Evolutionary conservation across 2,113 vertebrate genomes (phyloP), one percentile per base, ranked within the genome.

Genomic region (Pleuronectes platessa): DNA sequence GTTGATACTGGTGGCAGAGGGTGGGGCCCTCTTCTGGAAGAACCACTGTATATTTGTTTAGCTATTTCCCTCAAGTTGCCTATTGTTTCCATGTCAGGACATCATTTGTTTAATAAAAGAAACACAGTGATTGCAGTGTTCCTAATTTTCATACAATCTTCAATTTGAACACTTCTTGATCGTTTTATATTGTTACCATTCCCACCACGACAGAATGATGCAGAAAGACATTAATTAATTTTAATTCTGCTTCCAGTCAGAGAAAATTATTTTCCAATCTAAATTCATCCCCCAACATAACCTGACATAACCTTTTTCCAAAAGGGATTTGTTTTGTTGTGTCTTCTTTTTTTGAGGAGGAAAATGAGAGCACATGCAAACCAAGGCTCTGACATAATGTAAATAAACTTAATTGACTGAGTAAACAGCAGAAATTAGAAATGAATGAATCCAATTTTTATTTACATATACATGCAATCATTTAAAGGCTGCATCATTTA

Each of bases 261-360:
- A 72, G 56, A 23, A 6, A 71, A 69, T 51, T 55, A 18, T 70
- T 68, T 47, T 70, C 47, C 47, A 8, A 7, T 68, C 63, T 75
- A 80, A 84, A 82, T 82, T 68, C 74, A 82, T 61, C n/a, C 23
- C 60, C 74, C 65, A 20, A 21, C 31, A 68, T 71, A 68, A 68
- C 21, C 3, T 3, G 42, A 83, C 56, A 69, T 14, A 59, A 26
- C 10, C 40, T 64, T 21, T 61, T 67, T 76, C 71, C 55, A 62
- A 58, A 76, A 69, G 23, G 3, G 23, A 74, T 47, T 69, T 51
- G 55, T 72, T 82, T 68, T 62, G 24, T 74, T 71, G 61, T 64
- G 77, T 60, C 54, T 72, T 79, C 18, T 47, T 54, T 73, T 56
- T 42, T 82, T 54, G 17, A 68, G 63, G 21, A 67, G 60, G 17